Percentiles rank a stretch among this genome's conserved stretches.
These are phyloP conservation scores for Erpetoichthys calabaricus DNA, from an alignment of 2,797 vertebrate genomes.

Conservation along the genomic window DNA sequence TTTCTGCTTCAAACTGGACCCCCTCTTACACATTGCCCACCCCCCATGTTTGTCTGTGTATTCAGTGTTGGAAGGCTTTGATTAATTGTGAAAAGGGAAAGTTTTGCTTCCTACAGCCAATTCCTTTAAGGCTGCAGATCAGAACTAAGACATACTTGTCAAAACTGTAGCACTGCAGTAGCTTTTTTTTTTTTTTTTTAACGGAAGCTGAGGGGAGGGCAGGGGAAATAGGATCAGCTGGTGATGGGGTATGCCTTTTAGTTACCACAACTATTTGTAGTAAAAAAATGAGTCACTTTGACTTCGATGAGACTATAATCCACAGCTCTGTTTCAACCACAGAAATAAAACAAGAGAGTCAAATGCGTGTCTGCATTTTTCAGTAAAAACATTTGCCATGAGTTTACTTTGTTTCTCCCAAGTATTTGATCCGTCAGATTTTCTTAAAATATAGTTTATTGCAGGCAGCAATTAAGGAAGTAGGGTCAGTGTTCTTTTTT, in stretches of 20 bases:
- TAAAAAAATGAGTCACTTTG: conserved; percentile 36
- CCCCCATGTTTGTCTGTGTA: conserved; percentile 17
- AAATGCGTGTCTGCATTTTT: background rate
- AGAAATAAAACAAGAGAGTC: conserved; percentile 21
- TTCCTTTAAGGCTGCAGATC: conserved; percentile 17
- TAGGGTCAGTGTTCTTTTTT: background rate
- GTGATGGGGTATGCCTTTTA: conserved; percentile 65
- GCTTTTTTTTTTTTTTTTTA: conserved; percentile 18
- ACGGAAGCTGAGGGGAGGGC: conserved; percentile 31
- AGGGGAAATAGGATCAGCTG: conserved; percentile 73
- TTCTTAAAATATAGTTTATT: background rate
- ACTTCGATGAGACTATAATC: conserved; percentile 27
- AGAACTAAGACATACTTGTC: conserved; percentile 21
- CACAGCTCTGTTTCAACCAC: conserved; percentile 26
- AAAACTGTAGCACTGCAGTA: conserved; percentile 17
- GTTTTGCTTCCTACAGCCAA: conserved; percentile 16
- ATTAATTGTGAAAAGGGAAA: conserved; percentile 23
- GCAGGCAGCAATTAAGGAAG: background rate
- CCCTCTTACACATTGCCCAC: conserved; percentile 9
- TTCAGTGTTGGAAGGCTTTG: conserved; percentile 20
- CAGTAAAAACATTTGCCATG: background rate
- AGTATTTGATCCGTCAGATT: background rate
- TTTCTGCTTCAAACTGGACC: conserved; percentile 17
- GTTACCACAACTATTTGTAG: conserved; percentile 36
- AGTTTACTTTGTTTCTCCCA: background rate